A percentile compares a stretch with the other conserved stretches of the same genome.
Evolutionary conservation across 1,140 invertebrate species (phyloP).

Genomic region (Drosophila ambigua): DNA sequence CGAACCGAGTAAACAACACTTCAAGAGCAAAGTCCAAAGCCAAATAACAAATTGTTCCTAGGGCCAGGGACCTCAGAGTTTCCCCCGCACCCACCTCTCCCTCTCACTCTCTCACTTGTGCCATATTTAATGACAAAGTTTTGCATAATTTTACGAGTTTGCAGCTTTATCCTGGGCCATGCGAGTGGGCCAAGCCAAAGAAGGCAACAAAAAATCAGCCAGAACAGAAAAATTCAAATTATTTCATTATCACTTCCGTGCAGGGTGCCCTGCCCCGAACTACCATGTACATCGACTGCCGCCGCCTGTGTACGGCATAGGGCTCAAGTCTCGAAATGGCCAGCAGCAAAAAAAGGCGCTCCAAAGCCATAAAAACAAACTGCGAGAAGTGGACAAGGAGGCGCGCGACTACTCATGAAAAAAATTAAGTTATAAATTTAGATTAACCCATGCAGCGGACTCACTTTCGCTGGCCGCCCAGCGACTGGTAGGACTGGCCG

Average conservation of each 20-base stretch:
- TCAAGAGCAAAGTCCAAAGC: slow-evolving; percentile 72
- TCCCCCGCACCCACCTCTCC: neutral
- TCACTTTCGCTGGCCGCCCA: slow-evolving; percentile 31
- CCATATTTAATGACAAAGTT: slow-evolving; percentile 80
- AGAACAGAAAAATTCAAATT: slow-evolving; percentile 71
- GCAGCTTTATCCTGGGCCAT: slow-evolving; percentile 50
- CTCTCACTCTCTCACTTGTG: slow-evolving; percentile 14
- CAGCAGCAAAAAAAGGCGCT: slow-evolving; percentile 26
- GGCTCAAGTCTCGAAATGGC: slow-evolving; percentile 15
- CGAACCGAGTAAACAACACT: slow-evolving; percentile 62
- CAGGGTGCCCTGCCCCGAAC: slow-evolving; percentile 31
- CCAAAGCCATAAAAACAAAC: slow-evolving; percentile 49
- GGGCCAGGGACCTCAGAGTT: slow-evolving; percentile 23
- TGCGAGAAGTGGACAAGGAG: slow-evolving; percentile 6
- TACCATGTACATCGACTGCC: neutral
- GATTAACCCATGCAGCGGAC: slow-evolving; percentile 68
- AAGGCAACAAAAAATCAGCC: slow-evolving; percentile 39
- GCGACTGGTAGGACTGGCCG: neutral
- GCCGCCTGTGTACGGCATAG: neutral
- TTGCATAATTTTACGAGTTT: slow-evolving; percentile 81
- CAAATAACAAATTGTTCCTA: slow-evolving; percentile 72
- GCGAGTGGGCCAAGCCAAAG: slow-evolving; percentile 29
- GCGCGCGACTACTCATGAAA: slow-evolving; percentile 50
- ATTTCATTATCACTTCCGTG: slow-evolving; percentile 77
- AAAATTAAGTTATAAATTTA: slow-evolving; percentile 81